These are phyloP conservation scores for Siderastrea radians DNA, from an alignment of 92 coral and sea anemone genomes.

Conservation along the genomic window DNA sequence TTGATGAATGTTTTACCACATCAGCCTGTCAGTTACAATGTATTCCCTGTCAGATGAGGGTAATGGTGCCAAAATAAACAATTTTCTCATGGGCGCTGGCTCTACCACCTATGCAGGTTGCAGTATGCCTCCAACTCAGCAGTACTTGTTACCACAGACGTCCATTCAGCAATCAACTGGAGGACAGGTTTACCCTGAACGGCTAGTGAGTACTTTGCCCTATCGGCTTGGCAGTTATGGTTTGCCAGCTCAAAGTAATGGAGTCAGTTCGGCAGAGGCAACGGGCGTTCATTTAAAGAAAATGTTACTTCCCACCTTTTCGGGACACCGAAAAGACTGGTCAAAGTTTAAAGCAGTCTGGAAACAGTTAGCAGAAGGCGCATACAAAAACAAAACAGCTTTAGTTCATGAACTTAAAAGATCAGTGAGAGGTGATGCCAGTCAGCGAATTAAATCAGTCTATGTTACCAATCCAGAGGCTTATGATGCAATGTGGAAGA, in stretches of 20 bases:
- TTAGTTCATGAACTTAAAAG: constrained; percentile 71
- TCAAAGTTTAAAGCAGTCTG: constrained; percentile 70
- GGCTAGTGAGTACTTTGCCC: not conserved
- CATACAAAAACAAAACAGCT: constrained; percentile 59
- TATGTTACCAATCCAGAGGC: constrained; percentile 72
- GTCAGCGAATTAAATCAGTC: constrained; percentile 57
- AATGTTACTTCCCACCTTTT: constrained; percentile 55
- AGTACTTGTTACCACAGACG: constrained; percentile 6
- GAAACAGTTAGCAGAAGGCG: constrained; percentile 57
- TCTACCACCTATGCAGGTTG: not conserved
- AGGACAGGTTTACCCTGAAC: constrained; percentile 19
- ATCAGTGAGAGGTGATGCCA: constrained; percentile 64
- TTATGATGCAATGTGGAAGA: constrained; percentile 71
- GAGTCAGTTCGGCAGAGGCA: constrained; percentile 14
- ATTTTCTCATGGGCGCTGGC: not conserved
- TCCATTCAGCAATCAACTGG: not conserved
- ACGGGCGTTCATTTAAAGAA: constrained; percentile 52
- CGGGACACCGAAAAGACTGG: constrained; percentile 67
- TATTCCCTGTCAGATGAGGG: not conserved
- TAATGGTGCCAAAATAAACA: not conserved
- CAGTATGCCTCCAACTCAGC: constrained; percentile 3
- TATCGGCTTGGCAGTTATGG: constrained; percentile 6
- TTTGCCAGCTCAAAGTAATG: constrained; percentile 1
- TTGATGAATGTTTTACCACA: not conserved
- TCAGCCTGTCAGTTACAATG: not conserved